phyloP scores from a whole-genome alignment of 1,140 invertebrate genomes.

The Rhagoletis pomonella region DNA sequence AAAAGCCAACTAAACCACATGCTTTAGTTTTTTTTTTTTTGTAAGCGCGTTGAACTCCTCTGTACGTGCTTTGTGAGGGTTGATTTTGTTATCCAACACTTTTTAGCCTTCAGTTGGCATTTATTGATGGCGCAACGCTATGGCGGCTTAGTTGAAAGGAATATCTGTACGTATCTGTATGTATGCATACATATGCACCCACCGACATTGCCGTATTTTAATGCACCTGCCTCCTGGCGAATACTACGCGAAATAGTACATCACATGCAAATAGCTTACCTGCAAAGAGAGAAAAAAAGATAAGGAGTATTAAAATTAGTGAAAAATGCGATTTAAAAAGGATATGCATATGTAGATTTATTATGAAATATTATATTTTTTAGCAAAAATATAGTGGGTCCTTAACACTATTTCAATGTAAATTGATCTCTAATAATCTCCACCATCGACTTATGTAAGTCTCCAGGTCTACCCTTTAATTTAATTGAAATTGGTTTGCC shows the following conservation, averaged over 20 bases:
- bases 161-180: neutral
- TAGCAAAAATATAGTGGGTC: no score
- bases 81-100: constrained; percentile 17
- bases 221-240: neutral
- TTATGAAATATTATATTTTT: no score
- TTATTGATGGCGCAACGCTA: constrained; percentile 33
- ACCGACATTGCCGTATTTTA: no score
- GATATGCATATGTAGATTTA: neutral
- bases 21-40: neutral
- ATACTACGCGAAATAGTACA: constrained; percentile 3
- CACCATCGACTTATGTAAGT: no score
- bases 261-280: neutral
- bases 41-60: neutral
- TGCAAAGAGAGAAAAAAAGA: neutral
- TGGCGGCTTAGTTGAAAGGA: constrained; percentile 1
- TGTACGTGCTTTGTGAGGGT: neutral
- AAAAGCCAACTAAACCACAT: neutral
- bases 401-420: no score
- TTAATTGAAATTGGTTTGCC: no score
- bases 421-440: no score
- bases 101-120: constrained; percentile 1
- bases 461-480: no score
- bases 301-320: neutral
- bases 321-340: neutral
- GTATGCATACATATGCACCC: neutral